Evolutionary conservation across 2,888 invertebrate genomes (phyloP), one percentile per base, ranked within the genome.

Genomic region (Norana najaformis): DNA sequence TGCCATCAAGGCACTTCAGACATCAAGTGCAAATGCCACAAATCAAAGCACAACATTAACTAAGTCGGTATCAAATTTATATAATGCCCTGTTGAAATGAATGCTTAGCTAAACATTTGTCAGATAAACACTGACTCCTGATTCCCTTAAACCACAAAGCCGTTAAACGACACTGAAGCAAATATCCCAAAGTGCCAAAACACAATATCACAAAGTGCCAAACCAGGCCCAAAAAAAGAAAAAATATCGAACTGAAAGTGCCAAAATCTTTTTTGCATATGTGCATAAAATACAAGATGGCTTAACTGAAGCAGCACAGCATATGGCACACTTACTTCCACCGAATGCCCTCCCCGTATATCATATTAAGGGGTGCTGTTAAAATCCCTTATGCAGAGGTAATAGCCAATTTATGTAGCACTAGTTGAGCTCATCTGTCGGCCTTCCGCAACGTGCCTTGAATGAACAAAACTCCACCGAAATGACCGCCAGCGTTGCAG

Each of bases 381-480:
- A 69, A 69, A n/a, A 69, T n/a, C 69, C 30, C 69, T 47, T 69
- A 69, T 8, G 69, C n/a, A 69, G n/a, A 11, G 69, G 69, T 69
- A 69, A 69, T 69, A 69, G n/a, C 69, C 47, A 69, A 69, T 69
- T 69, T 69, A 69, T 69, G 11, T n/a, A 69, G 69, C 69, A 69
- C 69, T 69, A 69, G 69, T 69, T 69, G 30, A 69, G 69, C 69
- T 69, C 69, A 69, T 69, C 69, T 69, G 69, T 69, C 69, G n/a
- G 69, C 30, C 69, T 69, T 69, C 69, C 6, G 69, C n/a, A 1
- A 69, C 69, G 69, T 69, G 69, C 69, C 69, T n/a, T 69, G 69
- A 30, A 69, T 69, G 69, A 30, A n/a, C 8, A 69, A 69, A 30
- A n/a, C 69, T 69, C n/a, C 69, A 11, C 30, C n/a, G 69, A 30